Conservation (phyloP, 1,140 invertebrate genomes). For the Panagrolaimus sp. region DNA sequence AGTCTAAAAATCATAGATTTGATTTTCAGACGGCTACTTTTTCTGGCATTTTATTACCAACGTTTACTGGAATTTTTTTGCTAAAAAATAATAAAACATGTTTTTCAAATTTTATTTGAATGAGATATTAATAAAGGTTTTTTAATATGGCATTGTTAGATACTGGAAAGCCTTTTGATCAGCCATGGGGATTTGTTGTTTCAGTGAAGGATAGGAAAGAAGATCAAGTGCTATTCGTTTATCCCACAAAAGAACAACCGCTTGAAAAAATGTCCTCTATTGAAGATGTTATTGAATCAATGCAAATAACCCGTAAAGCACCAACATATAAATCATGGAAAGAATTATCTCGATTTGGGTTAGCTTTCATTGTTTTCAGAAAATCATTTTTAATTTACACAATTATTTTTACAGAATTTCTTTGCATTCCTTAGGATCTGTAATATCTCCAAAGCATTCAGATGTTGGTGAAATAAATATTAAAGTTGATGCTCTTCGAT, state of each 20-base stretch:
- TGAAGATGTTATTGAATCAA: conserved; percentile 5
- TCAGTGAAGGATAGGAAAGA: not conserved
- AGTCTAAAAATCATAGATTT: too few relatives aligned
- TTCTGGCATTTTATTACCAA: too few relatives aligned
- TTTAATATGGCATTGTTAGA: conserved; percentile 4
- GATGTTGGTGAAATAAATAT: not conserved
- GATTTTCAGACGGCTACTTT: too few relatives aligned
- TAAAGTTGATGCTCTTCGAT: not conserved
- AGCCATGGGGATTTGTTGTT: not conserved
- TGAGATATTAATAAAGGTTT: too few relatives aligned
- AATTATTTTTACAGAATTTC: conserved; percentile 4
- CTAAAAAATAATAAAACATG: too few relatives aligned
- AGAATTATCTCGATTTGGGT: not conserved
- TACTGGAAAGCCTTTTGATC: not conserved
- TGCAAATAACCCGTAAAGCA: not conserved
- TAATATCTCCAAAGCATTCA: not conserved
- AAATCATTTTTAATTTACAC: not conserved
- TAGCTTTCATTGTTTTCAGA: not conserved
- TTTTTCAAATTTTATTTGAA: too few relatives aligned
- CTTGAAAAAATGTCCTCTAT: not conserved
- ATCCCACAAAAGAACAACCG: not conserved
- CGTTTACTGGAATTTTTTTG: too few relatives aligned
- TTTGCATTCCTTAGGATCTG: not conserved
- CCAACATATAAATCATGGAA: not conserved
- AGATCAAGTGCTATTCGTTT: not conserved